Evolutionary conservation across 2,888 invertebrate genomes (phyloP).

Genomic region (Cataglyphis livida): DNA sequence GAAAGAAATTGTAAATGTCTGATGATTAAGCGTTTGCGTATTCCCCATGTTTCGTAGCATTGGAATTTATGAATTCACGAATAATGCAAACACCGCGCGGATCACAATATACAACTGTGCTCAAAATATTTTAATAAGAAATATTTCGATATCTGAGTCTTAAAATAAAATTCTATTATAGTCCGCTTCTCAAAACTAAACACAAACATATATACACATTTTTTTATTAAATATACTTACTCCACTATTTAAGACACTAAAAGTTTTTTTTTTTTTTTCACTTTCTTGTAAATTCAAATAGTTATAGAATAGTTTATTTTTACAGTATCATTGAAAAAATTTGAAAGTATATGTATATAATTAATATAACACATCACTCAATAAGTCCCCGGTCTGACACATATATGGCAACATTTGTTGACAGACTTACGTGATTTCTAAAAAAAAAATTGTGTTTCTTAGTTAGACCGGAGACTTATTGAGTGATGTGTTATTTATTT

Average conservation of each 20-base stretch:
- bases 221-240: constrained; percentile 16
- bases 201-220: neutral
- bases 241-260: neutral
- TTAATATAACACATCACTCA: neutral
- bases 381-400: too few species aligned
- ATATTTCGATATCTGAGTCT: constrained; percentile 1
- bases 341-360: neutral
- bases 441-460: too few species aligned
- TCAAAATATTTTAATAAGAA: neutral
- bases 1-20: constrained; percentile 18
- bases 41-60: neutral
- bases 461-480: too few species aligned
- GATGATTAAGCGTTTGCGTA: constrained; percentile 27
- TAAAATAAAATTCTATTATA: constrained; percentile 29
- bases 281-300: neutral
- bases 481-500: neutral
- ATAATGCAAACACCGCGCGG: neutral
- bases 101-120: neutral
- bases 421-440: too few species aligned
- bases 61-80: constrained; percentile 19
- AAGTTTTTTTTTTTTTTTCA: constrained; percentile 11
- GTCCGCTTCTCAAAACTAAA: neutral
- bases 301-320: neutral
- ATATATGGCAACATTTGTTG: too few species aligned
- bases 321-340: too few species aligned